Evolutionary conservation across 2,113 vertebrate genomes (phyloP).

Genomic region (Amblyornis subalaris): DNA sequence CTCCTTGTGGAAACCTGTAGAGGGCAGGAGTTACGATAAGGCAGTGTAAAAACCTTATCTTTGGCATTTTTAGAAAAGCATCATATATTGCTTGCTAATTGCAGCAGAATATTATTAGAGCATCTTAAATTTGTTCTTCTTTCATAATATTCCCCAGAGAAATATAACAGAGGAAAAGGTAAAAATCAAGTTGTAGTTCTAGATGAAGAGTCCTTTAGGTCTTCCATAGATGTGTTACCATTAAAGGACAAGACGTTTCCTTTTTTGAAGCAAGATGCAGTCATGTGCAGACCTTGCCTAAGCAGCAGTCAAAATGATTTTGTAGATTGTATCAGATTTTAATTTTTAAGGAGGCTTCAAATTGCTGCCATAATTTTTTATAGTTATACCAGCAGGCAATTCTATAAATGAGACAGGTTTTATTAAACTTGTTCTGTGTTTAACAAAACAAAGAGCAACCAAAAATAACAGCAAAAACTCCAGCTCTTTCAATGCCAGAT

Average conservation of each 20-base stretch:
- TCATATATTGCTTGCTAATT: constrained; percentile 15
- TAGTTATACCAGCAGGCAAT: constrained; percentile 15
- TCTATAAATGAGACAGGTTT: neutral
- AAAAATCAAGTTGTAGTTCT: neutral
- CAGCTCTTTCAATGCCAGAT: neutral
- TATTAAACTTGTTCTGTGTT: constrained; percentile 34
- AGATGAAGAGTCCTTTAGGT: neutral
- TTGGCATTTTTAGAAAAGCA: neutral
- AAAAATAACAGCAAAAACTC: neutral
- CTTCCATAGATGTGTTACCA: neutral
- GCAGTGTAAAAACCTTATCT: neutral
- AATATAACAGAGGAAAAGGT: neutral
- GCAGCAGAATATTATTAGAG: constrained; percentile 14
- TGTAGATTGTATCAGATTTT: neutral
- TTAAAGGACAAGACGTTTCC: neutral
- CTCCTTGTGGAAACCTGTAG: neutral
- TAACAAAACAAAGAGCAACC: constrained; percentile 12
- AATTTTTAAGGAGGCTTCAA: constrained; percentile 37
- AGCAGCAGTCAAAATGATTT: neutral
- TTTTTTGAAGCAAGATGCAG: neutral
- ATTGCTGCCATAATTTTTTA: neutral
- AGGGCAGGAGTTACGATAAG: neutral
- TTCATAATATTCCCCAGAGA: neutral
- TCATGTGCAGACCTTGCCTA: neutral
- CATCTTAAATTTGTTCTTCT: neutral